phyloP scores from a whole-genome alignment of 2,797 vertebrate genomes.

The Coluber constrictor region DNA sequence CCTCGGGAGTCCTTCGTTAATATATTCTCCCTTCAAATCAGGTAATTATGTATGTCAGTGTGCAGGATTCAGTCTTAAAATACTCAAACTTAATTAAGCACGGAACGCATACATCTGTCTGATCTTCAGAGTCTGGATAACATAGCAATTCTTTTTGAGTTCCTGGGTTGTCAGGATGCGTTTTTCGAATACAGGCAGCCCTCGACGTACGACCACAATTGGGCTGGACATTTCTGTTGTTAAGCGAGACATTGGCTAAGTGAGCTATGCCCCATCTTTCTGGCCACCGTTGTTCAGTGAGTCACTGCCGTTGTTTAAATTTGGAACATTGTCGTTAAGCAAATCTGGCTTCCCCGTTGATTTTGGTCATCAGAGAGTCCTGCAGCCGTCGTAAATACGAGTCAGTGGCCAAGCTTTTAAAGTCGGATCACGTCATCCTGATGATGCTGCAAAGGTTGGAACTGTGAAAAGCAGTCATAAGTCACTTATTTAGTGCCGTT shows the following conservation, averaged over 20 bases:
- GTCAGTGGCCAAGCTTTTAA: background rate
- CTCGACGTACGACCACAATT: background rate
- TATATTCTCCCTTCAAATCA: background rate
- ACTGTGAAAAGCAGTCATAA: background rate
- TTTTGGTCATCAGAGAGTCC: background rate
- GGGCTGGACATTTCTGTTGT: background rate
- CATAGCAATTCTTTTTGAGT: slow-evolving; percentile 45
- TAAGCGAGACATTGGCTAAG: background rate
- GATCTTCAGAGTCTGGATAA: slow-evolving; percentile 49
- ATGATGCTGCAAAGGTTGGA: background rate
- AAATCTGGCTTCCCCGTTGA: background rate
- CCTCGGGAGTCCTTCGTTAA: background rate
- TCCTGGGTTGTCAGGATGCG: slow-evolving; percentile 44
- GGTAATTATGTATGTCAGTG: slow-evolving; percentile 51
- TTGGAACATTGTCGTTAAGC: rapidly evolving
- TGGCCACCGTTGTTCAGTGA: background rate
- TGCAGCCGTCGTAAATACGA: background rate
- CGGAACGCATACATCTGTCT: slow-evolving; percentile 41
- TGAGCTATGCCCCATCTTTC: background rate
- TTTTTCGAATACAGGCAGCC: background rate
- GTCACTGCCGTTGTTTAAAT: background rate
- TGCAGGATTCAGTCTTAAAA: slow-evolving; percentile 15
- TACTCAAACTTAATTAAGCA: slow-evolving; percentile 43
- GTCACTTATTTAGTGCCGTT: background rate
- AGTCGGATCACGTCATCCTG: too few relatives aligned